phyloP scores from a whole-genome alignment of 2,797 vertebrate species.

The Hippoglossus hippoglossus region DNA sequence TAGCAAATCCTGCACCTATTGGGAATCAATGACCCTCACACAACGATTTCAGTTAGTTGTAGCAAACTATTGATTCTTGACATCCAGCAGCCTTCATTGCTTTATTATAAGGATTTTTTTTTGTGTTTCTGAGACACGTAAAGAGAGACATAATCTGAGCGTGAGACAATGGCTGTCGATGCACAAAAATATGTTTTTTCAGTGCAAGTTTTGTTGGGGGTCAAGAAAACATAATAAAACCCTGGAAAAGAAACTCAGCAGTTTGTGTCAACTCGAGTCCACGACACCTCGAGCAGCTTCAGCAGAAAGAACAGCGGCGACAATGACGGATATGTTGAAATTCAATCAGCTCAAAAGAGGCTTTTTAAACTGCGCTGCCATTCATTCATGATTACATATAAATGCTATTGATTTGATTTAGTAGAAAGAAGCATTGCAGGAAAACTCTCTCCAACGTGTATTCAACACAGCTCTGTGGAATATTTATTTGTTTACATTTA shows the following conservation, averaged over 20 bases:
- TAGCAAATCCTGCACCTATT: constrained; percentile 45
- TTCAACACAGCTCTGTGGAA: constrained; percentile 16
- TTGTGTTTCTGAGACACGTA: constrained; percentile 3
- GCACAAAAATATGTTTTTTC: constrained; percentile 20
- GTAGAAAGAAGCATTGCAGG: background rate
- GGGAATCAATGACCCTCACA: constrained; percentile 69
- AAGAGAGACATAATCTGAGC: no score
- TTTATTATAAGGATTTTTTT: constrained; percentile 49
- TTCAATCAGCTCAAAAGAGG: constrained; percentile 47
- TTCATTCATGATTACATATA: constrained; percentile 45
- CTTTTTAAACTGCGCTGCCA: constrained; percentile 35
- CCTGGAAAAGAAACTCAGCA: constrained; percentile 59
- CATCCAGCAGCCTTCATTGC: constrained; percentile 44
- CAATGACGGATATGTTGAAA: constrained; percentile 58
- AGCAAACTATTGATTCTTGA: constrained; percentile 68
- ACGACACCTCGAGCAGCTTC: constrained; percentile 35
- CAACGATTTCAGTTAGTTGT: constrained; percentile 62
- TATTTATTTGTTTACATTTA: constrained; percentile 19
- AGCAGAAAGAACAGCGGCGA: constrained; percentile 56
- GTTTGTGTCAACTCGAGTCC: constrained; percentile 27
- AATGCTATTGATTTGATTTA: constrained; percentile 33
- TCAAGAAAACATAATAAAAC: constrained; percentile 52
- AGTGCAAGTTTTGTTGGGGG: constrained; percentile 26
- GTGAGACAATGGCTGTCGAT: no score
- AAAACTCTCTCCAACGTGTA: background rate